phyloP scores from a whole-genome alignment of 2,888 invertebrate genomes.

The Drosophila tanythrix region DNA sequence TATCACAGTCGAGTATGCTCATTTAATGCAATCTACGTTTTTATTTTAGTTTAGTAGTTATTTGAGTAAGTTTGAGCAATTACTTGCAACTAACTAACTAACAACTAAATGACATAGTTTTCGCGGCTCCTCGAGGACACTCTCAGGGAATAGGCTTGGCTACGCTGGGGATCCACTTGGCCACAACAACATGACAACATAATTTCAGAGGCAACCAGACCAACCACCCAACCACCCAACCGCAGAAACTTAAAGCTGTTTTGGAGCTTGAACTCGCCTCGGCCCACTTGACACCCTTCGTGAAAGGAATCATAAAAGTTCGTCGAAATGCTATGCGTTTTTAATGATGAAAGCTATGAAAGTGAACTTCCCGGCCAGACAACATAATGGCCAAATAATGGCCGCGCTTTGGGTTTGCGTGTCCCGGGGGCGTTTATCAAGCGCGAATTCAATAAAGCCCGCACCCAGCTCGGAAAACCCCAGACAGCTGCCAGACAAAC shows the following conservation, averaged over 20 bases:
- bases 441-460: conserved; percentile 73
- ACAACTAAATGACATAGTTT: conserved; percentile 67
- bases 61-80: conserved; percentile 38
- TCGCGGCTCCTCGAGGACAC: conserved; percentile 25
- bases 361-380: conserved; percentile 58
- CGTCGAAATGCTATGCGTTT: conserved; percentile 70
- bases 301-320: conserved; percentile 61
- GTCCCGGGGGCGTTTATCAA: conserved; percentile 65
- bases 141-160: conserved; percentile 76
- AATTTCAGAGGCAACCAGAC: conserved; percentile 46
- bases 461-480: conserved; percentile 52
- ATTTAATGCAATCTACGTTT: background rate
- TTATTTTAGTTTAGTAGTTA: conserved; percentile 8
- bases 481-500: conserved; percentile 65
- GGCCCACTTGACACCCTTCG: conserved; percentile 35
- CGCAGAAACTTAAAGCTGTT: conserved; percentile 41
- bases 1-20: background rate
- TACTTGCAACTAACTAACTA: conserved; percentile 53
- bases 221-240: background rate
- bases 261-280: conserved; percentile 36
- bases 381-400: conserved; percentile 69
- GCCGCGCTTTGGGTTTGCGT: conserved; percentile 49
- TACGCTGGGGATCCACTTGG: conserved; percentile 10
- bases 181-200: conserved; percentile 67
- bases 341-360: conserved; percentile 62